Conservation (phyloP, 2,888 invertebrate genomes). For the Ophion costatus region DNA sequence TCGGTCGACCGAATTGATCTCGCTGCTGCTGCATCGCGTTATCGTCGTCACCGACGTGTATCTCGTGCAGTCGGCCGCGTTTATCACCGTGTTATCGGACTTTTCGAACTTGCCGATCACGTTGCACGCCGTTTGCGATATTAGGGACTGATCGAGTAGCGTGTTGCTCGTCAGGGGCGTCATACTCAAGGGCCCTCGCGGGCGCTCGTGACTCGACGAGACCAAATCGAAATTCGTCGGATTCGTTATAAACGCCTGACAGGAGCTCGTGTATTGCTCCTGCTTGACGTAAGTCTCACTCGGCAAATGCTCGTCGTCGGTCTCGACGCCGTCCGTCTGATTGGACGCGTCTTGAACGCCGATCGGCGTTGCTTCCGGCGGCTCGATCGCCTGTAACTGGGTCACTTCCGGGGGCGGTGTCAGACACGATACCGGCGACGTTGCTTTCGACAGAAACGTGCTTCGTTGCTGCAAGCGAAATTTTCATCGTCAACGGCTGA, state of each 20-base stretch:
- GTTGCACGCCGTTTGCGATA: slow-evolving; percentile 31
- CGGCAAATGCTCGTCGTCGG: slow-evolving; percentile 74
- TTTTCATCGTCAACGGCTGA: slow-evolving; percentile 45
- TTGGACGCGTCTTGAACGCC: slow-evolving; percentile 93
- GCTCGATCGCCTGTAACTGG: slow-evolving; percentile 80
- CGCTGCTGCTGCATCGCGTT: slow-evolving; percentile 69
- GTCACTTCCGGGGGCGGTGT: slow-evolving; percentile 87
- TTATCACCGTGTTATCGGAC: slow-evolving; percentile 75
- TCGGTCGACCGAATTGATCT: slow-evolving; percentile 76
- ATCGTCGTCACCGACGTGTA: slow-evolving; percentile 70
- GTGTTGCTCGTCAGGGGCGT: slow-evolving; percentile 35
- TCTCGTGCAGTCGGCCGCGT: slow-evolving; percentile 77
- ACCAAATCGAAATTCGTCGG: slow-evolving; percentile 77
- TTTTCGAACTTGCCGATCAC: slow-evolving; percentile 81
- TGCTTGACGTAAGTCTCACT: slow-evolving; percentile 76
- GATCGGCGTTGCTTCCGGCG: slow-evolving; percentile 84
- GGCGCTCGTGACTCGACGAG: slow-evolving; percentile 69
- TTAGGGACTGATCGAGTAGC: slow-evolving; percentile 32
- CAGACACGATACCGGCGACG: slow-evolving; percentile 85
- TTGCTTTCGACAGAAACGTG: slow-evolving; percentile 83
- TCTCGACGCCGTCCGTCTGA: slow-evolving; percentile 90
- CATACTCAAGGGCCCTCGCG: slow-evolving; percentile 29
- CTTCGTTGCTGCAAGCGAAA: slow-evolving; percentile 74
- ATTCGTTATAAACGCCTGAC: slow-evolving; percentile 71
- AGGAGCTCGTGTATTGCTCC: slow-evolving; percentile 76